phyloP scores from a whole-genome alignment of 1,140 invertebrate species.

The Drosophila sturtevanti region DNA sequence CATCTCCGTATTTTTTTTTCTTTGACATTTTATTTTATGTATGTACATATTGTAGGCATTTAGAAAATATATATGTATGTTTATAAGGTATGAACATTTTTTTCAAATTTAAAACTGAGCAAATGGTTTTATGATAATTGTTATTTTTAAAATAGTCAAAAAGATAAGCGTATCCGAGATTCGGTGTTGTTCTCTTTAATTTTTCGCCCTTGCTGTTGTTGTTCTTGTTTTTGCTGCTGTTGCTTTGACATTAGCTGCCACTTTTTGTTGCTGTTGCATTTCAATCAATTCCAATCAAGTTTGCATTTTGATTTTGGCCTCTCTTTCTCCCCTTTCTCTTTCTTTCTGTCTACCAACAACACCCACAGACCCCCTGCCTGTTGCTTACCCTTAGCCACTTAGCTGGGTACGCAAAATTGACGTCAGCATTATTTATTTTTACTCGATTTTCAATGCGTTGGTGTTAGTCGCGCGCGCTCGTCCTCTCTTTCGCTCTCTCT shows the following conservation, averaged over 20 bases:
- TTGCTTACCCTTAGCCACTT: constrained; percentile 8
- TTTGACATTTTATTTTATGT: too few species aligned
- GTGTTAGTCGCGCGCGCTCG: constrained; percentile 19
- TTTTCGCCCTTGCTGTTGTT: constrained; percentile 2
- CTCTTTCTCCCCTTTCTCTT: neutral
- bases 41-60: too few species aligned
- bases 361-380: neutral
- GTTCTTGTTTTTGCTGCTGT: constrained; percentile 13
- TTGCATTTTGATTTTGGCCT: constrained; percentile 55
- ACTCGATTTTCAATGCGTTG: constrained; percentile 61
- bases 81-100: neutral
- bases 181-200: neutral
- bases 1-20: too few species aligned
- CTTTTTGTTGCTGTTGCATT: constrained; percentile 56
- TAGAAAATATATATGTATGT: too few species aligned
- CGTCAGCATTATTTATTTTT: constrained; percentile 77
- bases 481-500: constrained; percentile 20
- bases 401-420: constrained; percentile 82
- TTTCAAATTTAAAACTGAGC: too few species aligned
- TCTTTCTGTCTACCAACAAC: neutral
- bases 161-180: neutral
- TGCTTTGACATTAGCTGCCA: constrained; percentile 39
- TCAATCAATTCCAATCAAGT: constrained; percentile 76
- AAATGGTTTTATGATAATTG: too few species aligned
- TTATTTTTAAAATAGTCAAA: neutral